Evolutionary conservation across 1,140 invertebrate species (phyloP).

Genomic region (Saxidomus purpurata): DNA sequence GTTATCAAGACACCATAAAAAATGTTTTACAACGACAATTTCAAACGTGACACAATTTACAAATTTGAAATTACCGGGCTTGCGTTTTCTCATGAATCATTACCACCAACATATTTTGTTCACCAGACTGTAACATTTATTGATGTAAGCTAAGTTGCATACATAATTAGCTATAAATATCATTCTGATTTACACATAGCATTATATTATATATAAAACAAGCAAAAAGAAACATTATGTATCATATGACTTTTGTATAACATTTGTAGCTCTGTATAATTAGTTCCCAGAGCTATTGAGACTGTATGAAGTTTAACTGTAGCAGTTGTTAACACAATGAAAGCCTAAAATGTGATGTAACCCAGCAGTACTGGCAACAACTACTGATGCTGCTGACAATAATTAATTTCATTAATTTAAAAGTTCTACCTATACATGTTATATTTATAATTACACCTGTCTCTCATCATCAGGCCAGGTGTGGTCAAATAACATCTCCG

Average conservation of each 20-base stretch:
- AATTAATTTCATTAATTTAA: too few species aligned
- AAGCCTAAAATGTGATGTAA: too few species aligned
- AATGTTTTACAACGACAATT: not conserved
- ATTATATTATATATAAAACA: not conserved
- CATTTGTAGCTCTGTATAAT: not conserved
- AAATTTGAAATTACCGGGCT: constrained; percentile 53
- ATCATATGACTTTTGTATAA: not conserved
- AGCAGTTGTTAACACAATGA: too few species aligned
- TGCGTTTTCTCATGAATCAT: constrained; percentile 15
- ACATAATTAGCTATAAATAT: not conserved
- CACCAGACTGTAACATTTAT: constrained; percentile 44
- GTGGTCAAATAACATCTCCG: not conserved
- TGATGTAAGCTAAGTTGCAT: not conserved
- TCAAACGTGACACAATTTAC: constrained; percentile 37
- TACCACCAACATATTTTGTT: not conserved
- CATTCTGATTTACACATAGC: not conserved
- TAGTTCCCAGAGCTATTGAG: too few species aligned
- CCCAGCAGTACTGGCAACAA: too few species aligned
- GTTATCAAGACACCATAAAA: too few species aligned
- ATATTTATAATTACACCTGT: not conserved
- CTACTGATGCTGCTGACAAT: too few species aligned
- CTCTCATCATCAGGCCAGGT: not conserved
- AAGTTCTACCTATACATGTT: too few species aligned
- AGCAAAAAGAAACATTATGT: not conserved
- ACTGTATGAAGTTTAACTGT: too few species aligned